These are phyloP conservation scores for Tipula vernalis DNA, from an alignment of 2,888 invertebrate species.

Conservation along the genomic window DNA sequence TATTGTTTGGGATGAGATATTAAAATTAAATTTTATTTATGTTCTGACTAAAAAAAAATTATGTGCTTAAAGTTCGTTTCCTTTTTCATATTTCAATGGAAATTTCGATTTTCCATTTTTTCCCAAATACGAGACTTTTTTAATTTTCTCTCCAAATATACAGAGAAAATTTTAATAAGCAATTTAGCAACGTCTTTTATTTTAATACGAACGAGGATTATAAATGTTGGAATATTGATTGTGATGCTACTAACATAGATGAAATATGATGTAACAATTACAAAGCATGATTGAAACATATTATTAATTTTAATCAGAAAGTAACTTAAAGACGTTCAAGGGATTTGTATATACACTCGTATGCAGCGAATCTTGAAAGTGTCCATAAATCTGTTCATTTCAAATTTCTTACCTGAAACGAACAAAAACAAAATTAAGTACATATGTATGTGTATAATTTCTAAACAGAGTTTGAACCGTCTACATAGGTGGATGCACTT, in stretches of 20 bases:
- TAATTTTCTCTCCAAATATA: neutral
- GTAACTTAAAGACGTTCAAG: neutral
- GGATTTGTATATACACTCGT: too few species aligned
- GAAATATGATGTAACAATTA: neutral
- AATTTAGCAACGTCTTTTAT: neutral
- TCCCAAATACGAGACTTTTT: neutral
- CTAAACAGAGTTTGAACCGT: neutral
- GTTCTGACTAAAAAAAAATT: neutral
- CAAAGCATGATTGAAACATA: neutral
- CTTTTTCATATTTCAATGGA: neutral
- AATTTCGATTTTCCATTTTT: neutral
- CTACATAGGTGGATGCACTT: neutral
- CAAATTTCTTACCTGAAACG: neutral
- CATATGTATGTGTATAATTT: neutral
- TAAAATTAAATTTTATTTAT: neutral
- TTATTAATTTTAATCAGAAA: neutral
- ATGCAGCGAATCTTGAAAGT: neutral
- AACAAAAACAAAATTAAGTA: neutral
- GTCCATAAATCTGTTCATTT: neutral
- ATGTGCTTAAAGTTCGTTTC: neutral
- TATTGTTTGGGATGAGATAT: neutral
- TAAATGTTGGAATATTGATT: neutral
- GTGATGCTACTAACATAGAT: neutral
- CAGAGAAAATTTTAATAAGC: neutral
- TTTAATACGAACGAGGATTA: neutral